phyloP scores from a whole-genome alignment of 2,888 invertebrate species.

The Aporophyla nigra region DNA sequence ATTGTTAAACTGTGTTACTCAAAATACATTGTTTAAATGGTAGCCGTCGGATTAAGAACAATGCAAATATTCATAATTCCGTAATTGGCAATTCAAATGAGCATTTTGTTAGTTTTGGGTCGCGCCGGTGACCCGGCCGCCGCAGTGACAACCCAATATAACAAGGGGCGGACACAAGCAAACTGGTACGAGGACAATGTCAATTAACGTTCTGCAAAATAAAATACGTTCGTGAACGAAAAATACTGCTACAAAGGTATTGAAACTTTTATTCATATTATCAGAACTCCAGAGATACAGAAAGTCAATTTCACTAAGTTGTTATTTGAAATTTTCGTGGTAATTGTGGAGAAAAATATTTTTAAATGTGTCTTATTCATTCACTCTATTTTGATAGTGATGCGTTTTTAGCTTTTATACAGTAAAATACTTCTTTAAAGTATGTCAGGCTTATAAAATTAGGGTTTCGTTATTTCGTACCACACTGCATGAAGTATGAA shows the following conservation, averaged over 20 bases:
- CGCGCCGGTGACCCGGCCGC: constrained; percentile 69
- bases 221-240: neutral
- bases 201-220: constrained; percentile 29
- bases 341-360: neutral
- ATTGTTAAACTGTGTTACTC: constrained; percentile 20
- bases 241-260: neutral
- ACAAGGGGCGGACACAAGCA: constrained; percentile 52
- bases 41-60: constrained; percentile 71
- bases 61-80: constrained; percentile 81
- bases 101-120: constrained; percentile 78
- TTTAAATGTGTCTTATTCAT: neutral
- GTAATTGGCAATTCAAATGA: constrained; percentile 81
- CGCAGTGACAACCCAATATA: constrained; percentile 56
- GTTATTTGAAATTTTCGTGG: neutral
- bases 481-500: no score
- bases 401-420: neutral
- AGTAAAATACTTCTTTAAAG: neutral
- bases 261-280: neutral
- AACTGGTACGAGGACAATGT: constrained; percentile 38
- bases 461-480: neutral
- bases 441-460: neutral
- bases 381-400: neutral
- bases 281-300: neutral
- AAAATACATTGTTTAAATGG: constrained; percentile 58
- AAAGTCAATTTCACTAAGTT: neutral